Conservation (phyloP, 1,140 invertebrate species). For the Meloidogyne chitwoodi region DNA sequence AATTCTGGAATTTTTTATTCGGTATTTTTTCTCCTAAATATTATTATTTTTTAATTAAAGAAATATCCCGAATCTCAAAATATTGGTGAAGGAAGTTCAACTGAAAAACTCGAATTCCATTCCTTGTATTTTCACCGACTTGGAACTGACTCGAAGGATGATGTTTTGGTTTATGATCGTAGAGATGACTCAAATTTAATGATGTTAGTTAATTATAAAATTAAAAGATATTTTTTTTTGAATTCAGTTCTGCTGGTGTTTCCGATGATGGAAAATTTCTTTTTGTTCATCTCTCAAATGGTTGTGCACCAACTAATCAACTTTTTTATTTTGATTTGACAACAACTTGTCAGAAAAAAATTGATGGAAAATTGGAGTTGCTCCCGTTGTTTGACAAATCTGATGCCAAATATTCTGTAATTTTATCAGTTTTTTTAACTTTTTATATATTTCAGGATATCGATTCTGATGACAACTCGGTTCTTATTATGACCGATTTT, state of each 20-base stretch:
- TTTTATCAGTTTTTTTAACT: slow-evolving; percentile 45
- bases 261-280: slow-evolving; percentile 54
- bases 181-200: slow-evolving; percentile 84
- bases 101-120: slow-evolving; percentile 78
- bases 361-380: slow-evolving; percentile 50
- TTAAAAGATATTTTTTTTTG: not conserved
- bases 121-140: slow-evolving; percentile 88
- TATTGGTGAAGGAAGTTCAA: slow-evolving; percentile 82
- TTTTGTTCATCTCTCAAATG: slow-evolving; percentile 42
- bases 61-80: slow-evolving; percentile 75
- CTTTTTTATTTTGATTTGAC: slow-evolving; percentile 55
- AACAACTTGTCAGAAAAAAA: slow-evolving; percentile 42
- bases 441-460: slow-evolving; percentile 70
- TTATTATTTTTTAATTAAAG: slow-evolving; percentile 54
- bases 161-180: slow-evolving; percentile 73
- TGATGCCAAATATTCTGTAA: slow-evolving; percentile 87
- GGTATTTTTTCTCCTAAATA: slow-evolving; percentile 6
- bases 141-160: slow-evolving; percentile 79
- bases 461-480: slow-evolving; percentile 78
- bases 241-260: slow-evolving; percentile 39
- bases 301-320: slow-evolving; percentile 55
- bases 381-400: slow-evolving; percentile 72
- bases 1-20: slow-evolving; percentile 26
- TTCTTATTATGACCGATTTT: slow-evolving; percentile 86
- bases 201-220: slow-evolving; percentile 69